A percentile compares a stretch with the other conserved stretches of the same genome.
These are phyloP conservation scores for Hystrix cristata DNA, from an alignment of 2,113 vertebrate genomes.

Conservation along the genomic window DNA sequence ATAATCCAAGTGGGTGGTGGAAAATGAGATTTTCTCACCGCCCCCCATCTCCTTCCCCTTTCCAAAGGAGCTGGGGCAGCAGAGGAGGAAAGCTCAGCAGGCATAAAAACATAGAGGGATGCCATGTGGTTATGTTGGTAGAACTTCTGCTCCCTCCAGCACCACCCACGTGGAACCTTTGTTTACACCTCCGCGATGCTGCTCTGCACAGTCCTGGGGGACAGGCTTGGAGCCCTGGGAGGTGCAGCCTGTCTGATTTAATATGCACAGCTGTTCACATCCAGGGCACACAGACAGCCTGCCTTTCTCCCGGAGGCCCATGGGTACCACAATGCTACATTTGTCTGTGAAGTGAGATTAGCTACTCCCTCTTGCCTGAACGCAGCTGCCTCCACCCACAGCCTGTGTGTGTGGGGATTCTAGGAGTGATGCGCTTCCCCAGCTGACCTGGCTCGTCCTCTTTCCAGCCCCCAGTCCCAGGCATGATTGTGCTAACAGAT, in stretches of 20 bases:
- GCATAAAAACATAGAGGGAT: background rate
- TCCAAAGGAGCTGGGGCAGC: background rate
- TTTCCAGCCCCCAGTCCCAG: background rate
- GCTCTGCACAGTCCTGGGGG: background rate
- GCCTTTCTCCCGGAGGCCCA: background rate
- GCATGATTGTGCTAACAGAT: background rate
- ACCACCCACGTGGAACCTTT: background rate
- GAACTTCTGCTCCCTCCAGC: conserved; percentile 27
- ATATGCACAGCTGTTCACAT: conserved; percentile 26
- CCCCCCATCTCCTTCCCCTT: background rate
- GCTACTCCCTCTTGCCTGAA: background rate
- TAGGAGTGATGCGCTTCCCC: no score
- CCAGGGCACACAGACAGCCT: background rate
- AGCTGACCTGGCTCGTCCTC: background rate
- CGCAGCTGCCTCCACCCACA: background rate
- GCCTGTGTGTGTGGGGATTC: background rate
- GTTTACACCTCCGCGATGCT: background rate
- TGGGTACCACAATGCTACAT: background rate
- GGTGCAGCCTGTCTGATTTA: conserved; percentile 57
- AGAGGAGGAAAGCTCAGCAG: background rate
- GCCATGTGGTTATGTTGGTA: background rate
- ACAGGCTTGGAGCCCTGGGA: conserved; percentile 33
- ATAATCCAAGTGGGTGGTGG: conserved; percentile 37
- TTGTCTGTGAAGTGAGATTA: background rate
- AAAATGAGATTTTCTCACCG: background rate